A percentile compares a stretch with the other conserved stretches of the same genome.
Conservation (phyloP, 2,888 invertebrate genomes). For the Laothoe populi region DNA sequence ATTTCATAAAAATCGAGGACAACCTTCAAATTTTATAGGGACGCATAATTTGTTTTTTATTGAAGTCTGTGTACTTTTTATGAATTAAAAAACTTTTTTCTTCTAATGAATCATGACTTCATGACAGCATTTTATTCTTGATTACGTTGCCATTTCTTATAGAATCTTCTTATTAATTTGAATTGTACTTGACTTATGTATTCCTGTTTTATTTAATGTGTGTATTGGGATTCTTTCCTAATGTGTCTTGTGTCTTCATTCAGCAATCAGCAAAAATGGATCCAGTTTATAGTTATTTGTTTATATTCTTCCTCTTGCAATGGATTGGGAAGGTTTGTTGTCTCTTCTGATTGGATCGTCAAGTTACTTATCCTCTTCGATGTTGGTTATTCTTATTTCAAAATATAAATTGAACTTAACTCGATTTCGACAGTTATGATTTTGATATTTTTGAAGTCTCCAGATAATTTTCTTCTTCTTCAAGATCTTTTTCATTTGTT, state of each 20-base stretch:
- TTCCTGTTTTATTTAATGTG: neutral
- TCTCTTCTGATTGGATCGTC: neutral
- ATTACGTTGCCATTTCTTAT: neutral
- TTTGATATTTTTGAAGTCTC: neutral
- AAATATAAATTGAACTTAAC: neutral
- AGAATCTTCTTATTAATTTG: neutral
- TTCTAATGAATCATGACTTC: neutral
- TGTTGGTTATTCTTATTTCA: too few species aligned
- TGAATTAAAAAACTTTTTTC: neutral
- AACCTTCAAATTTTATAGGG: too few species aligned
- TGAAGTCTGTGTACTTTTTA: too few species aligned
- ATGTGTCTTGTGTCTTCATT: neutral
- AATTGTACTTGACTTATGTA: neutral
- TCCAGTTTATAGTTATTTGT: neutral
- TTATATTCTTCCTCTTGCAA: neutral
- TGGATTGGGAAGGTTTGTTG: neutral
- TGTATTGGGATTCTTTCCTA: neutral
- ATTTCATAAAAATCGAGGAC: too few species aligned
- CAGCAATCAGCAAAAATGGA: too few species aligned
- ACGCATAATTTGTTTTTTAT: too few species aligned
- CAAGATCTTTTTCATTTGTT: neutral
- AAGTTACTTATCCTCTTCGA: too few species aligned
- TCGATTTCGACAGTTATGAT: neutral
- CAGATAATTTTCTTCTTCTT: neutral
- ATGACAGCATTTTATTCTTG: neutral